Percentiles rank a stretch among this genome's conserved stretches.
These are phyloP conservation scores for Dasypolia templi DNA, from an alignment of 2,888 invertebrate species.

Conservation along the genomic window DNA sequence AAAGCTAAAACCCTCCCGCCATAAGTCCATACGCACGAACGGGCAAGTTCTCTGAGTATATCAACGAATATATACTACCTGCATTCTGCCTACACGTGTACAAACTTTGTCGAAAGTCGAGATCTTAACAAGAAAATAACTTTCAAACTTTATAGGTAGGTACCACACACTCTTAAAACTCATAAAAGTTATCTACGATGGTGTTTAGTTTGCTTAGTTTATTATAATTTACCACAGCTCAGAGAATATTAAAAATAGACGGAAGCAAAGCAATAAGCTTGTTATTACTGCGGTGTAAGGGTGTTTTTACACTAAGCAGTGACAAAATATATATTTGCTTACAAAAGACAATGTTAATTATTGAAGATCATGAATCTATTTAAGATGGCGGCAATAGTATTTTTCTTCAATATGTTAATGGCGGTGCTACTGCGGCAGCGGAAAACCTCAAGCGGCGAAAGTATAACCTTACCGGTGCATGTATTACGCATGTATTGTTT, in stretches of 20 bases:
- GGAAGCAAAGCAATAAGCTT: slow-evolving; percentile 12
- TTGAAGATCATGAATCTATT: background rate
- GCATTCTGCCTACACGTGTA: slow-evolving; percentile 29
- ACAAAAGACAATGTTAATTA: background rate
- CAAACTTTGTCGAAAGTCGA: slow-evolving; percentile 25
- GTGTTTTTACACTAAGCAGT: slow-evolving; percentile 1
- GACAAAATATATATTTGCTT: background rate
- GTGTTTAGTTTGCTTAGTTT: background rate
- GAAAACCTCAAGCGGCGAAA: too few species aligned
- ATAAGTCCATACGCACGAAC: slow-evolving; percentile 28
- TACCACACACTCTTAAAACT: background rate
- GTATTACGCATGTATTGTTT: background rate
- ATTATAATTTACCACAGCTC: slow-evolving; percentile 24
- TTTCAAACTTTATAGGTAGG: background rate
- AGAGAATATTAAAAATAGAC: slow-evolving; percentile 21
- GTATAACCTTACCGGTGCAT: too few species aligned
- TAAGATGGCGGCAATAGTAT: background rate
- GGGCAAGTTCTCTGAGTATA: slow-evolving; percentile 5
- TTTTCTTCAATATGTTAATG: background rate
- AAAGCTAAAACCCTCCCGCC: slow-evolving; percentile 20
- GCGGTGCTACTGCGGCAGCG: too few species aligned
- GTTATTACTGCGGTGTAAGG: slow-evolving; percentile 8
- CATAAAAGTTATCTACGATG: slow-evolving; percentile 2
- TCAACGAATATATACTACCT: slow-evolving; percentile 6
- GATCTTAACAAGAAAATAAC: slow-evolving; percentile 7